Base-by-base conservation (phyloP, 2,888 invertebrate genomes). In the Chrysolina oricalcia region DNA sequence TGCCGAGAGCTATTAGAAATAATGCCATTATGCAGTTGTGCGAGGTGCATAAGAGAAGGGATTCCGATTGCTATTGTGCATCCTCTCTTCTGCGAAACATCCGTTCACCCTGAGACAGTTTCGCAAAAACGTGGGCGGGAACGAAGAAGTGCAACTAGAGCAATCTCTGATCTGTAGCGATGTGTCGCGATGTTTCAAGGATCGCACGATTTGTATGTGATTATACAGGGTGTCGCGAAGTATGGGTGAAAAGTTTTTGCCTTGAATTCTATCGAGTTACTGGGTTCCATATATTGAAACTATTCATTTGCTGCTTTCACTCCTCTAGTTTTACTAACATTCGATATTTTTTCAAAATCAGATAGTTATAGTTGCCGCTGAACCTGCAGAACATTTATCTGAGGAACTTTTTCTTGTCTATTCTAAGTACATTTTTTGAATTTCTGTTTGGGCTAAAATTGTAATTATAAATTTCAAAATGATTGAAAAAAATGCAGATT, bases 81-180 rank as follows among this genome's bases (percentile, higher is more conserved):
- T 67, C 67, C 66, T 66, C 66, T 66, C 66, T 66, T 66, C 23
- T 66, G 23, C 17, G 9, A 46, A 35, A 50, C 21, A 50, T 50
- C 21, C 67, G 27, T 48, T 67, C 67, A 67, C 48, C 67, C 67
- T 67, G 67, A 67, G 48, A 48, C 50, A 67, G n/a, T 67, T 67
- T 67, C 59, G 59, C 59, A 59, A 59, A 53, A 27, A 27, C n/a
- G 59, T 59, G 35, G 23, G 59, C 59, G 35, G 59, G 59, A 59
- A 59, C 15, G 35, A 59, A 0, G 35, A 59, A 35, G 59, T 59
- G 59, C 59, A 59, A 59, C 27, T 59, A 11, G 59, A 59, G 23
- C 59, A 27, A 59, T 59, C 59, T 27, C n/a, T n/a, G 59, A 15
- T 59, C 15, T 59, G 59, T n/a, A 59, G 59, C 23, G 27, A 59